Base-by-base conservation (phyloP, 2,113 vertebrate species). In the Platichthys flesus region DNA sequence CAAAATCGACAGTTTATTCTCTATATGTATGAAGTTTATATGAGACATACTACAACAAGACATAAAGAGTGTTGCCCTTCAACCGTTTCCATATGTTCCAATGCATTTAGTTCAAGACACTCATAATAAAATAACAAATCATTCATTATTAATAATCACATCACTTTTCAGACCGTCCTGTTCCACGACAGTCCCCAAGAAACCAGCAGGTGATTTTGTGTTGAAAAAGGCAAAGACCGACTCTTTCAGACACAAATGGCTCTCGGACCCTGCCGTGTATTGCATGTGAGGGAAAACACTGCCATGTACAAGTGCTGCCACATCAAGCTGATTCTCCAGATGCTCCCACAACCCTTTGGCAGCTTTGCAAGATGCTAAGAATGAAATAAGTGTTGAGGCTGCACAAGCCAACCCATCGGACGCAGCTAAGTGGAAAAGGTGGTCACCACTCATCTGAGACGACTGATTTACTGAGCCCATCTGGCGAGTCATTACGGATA, bases 261-360 rank as follows among this genome's bases (percentile, higher is more conserved):
- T 21, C 21, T 14, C 1, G 21, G 31, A 40, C 4, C 28, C 28
- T 24, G 7, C 18, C n/a, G 58, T 37, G 31, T 5, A 16, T 31
- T n/a, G 4, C 13, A 26, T 4, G 26, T 6, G 42, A 20, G 18
- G 18, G 42, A 42, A 55, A 54, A 26, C 49, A 21, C 20, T 52
- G 47, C 28, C 51, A 71, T 59, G 47, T 54, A 18, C 14, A 71
- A 64, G 55, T 47, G 23, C 13, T 51, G 40, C 56, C 31, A 47
- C 74, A 45, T 55, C 20, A 21, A 67, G 56, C 37, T 60, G 57
- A 37, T 60, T 18, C 13, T 9, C 6, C 54, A 65, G 63, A 49
- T 40, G 21, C 42, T 65, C 26, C 67, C 18, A 14, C 54, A 57
- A 58, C 57, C 24, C 28, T 8, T 8, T 56, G 16, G 14, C 63